Evolutionary conservation across 2,113 vertebrate genomes (phyloP).

Genomic region (Sminthopsis crassicaudata): DNA sequence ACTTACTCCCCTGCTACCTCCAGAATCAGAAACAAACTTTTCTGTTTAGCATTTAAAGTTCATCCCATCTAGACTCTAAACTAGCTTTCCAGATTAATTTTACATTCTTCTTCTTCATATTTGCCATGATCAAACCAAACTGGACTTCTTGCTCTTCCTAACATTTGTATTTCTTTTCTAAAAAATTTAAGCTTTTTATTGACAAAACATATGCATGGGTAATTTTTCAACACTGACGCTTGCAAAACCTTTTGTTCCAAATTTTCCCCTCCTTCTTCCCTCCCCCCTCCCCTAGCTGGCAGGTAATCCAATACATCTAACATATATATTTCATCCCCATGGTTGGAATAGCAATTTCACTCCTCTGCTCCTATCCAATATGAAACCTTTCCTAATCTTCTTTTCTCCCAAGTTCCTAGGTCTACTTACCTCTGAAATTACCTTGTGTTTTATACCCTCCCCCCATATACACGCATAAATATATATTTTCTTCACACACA

Average conservation of each 20-base stretch:
- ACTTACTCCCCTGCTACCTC: not conserved
- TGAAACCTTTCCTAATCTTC: not conserved
- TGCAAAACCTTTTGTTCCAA: too few relatives aligned
- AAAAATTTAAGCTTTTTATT: too few relatives aligned
- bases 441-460: not conserved
- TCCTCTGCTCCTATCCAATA: not conserved
- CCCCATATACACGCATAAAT: too few relatives aligned
- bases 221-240: too few relatives aligned
- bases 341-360: not conserved
- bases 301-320: too few relatives aligned
- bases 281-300: too few relatives aligned
- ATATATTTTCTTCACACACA: too few relatives aligned
- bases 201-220: too few relatives aligned
- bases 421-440: not conserved
- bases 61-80: not conserved
- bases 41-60: not conserved
- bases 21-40: not conserved
- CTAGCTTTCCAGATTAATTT: not conserved
- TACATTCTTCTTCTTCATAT: not conserved
- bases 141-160: not conserved
- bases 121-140: not conserved
- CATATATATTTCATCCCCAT: not conserved
- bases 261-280: too few relatives aligned
- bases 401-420: not conserved
- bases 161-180: not conserved